phyloP scores from a whole-genome alignment of 23 tunicate genomes.

The Pegea sp. region DNA sequence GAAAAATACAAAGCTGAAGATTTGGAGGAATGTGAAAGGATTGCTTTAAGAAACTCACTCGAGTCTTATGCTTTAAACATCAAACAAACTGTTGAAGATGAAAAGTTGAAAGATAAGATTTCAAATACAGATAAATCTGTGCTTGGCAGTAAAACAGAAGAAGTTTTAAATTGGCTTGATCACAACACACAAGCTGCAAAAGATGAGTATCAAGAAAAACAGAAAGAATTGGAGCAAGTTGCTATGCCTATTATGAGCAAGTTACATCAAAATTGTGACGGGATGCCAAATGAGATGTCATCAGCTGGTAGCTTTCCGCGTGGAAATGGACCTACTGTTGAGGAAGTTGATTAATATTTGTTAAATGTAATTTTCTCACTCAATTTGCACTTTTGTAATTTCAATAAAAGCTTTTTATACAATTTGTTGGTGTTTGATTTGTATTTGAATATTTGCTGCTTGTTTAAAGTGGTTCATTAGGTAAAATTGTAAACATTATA shows the following conservation, averaged over 20 bases:
- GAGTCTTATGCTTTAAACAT: constrained; percentile 94
- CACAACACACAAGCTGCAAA: no score
- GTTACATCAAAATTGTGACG: constrained; percentile 80
- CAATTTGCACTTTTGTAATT: no score
- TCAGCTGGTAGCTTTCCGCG: no score
- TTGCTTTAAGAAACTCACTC: constrained; percentile 62
- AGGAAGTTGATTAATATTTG: neutral
- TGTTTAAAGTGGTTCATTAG: no score
- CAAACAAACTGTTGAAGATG: constrained; percentile 84
- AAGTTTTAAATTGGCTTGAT: no score
- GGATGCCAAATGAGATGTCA: constrained; percentile 56
- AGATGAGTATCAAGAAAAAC: constrained; percentile 86
- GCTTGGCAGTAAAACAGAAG: constrained; percentile 38
- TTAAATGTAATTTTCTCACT: no score
- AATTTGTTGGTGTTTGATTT: no score
- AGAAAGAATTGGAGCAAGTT: constrained; percentile 86
- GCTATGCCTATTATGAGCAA: constrained; percentile 86
- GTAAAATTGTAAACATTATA: no score
- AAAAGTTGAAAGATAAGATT: constrained; percentile 72
- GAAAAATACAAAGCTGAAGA: constrained; percentile 97
- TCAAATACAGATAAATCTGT: constrained; percentile 60
- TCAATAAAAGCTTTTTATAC: no score
- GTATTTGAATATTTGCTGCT: no score
- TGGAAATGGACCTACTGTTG: neutral
- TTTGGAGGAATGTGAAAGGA: constrained; percentile 46